phyloP scores from a whole-genome alignment of 1,140 invertebrate genomes.

The Drosophila subobscura region DNA sequence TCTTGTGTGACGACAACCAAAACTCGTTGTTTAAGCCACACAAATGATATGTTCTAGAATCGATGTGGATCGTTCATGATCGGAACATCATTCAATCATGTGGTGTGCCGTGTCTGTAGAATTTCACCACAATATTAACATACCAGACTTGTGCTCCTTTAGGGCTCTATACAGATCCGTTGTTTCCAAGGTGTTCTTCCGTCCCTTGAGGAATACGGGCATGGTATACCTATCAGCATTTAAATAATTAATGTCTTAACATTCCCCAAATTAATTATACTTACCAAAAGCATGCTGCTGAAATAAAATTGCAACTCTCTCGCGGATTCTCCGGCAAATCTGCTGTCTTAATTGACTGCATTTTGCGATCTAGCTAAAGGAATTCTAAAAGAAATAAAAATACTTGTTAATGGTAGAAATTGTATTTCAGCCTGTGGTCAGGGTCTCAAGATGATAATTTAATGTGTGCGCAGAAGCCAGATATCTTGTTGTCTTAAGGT shows the following conservation, averaged over 20 bases:
- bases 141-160: conserved; percentile 85
- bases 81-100: conserved; percentile 1
- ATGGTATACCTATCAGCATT: conserved; percentile 83
- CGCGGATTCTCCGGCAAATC: conserved; percentile 81
- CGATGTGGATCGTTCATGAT: too few relatives aligned
- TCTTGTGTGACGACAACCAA: too few relatives aligned
- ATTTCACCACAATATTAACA: conserved; percentile 12
- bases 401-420: not conserved
- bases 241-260: not conserved
- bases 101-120: too few relatives aligned
- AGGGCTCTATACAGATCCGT: conserved; percentile 86
- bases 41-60: too few relatives aligned
- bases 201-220: conserved; percentile 85
- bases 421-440: not conserved
- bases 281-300: conserved; percentile 78
- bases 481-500: too few relatives aligned
- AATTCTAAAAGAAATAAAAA: conserved; percentile 9
- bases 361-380: conserved; percentile 20
- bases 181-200: conserved; percentile 85
- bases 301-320: conserved; percentile 73
- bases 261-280: conserved; percentile 10
- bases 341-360: conserved; percentile 81
- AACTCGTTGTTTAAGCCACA: too few relatives aligned
- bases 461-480: too few relatives aligned
- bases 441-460: too few relatives aligned